A percentile compares a stretch with the other conserved stretches of the same genome.
phyloP scores from a whole-genome alignment of 2,113 vertebrate species.

The Scartelaos histophorus region DNA sequence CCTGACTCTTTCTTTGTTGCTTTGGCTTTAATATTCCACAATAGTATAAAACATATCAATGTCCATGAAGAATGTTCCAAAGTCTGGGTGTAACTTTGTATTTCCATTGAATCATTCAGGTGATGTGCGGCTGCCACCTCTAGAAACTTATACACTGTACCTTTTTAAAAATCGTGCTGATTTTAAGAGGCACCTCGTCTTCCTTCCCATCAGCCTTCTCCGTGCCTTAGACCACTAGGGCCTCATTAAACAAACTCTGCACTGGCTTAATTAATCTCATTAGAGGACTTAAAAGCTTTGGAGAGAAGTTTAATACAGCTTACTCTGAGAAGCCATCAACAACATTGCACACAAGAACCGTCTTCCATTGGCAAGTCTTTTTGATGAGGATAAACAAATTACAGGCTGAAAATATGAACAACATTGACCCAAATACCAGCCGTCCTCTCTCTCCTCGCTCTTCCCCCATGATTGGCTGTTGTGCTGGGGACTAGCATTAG shows the following conservation, averaged over 20 bases:
- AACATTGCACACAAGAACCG: constrained; percentile 8
- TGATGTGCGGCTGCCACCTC: too few relatives aligned
- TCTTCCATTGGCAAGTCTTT: constrained; percentile 24
- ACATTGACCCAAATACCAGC: constrained; percentile 54
- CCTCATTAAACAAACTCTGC: constrained; percentile 67
- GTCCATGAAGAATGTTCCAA: too few relatives aligned
- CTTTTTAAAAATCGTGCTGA: background rate
- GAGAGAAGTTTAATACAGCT: constrained; percentile 36
- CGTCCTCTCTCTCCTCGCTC: background rate
- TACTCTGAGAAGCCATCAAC: constrained; percentile 24
- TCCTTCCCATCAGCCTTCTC: constrained; percentile 36
- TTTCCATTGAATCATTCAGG: too few relatives aligned
- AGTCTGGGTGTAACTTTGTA: too few relatives aligned
- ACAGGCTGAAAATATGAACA: constrained; percentile 46
- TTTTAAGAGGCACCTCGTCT: constrained; percentile 35
- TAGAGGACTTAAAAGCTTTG: constrained; percentile 63
- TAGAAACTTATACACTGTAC: too few relatives aligned
- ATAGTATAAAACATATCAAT: too few relatives aligned
- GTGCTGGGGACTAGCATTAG: constrained; percentile 16
- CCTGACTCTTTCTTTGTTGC: too few relatives aligned
- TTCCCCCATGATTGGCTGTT: constrained; percentile 24
- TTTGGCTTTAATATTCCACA: too few relatives aligned
- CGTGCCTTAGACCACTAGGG: constrained; percentile 49
- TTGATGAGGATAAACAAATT: constrained; percentile 50
- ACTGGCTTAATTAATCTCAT: constrained; percentile 69